Base-by-base conservation (phyloP, 2,113 vertebrate species). In the Zosterops borbonicus region DNA sequence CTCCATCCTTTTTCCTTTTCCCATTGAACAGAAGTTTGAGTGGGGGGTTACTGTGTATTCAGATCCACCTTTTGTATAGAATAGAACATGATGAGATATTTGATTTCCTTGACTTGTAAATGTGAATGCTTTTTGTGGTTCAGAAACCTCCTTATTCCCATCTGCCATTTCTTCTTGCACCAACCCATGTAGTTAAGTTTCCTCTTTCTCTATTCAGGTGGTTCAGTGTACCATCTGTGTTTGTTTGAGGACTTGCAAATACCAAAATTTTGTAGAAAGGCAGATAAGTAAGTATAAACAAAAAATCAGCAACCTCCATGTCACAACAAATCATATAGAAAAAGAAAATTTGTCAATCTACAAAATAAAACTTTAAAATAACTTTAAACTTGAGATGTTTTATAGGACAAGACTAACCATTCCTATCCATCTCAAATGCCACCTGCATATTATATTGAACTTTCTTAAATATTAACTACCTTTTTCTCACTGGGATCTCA, bases 281-380 rank as follows among this genome's bases (percentile, higher is more conserved):
- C 9, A 59, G 13, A 20, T 5, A 80, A 28, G 3, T 58, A 70
- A 78, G 58, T 33, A 76, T 4, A 56, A 75, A 68, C 6, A 39
- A 79, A 75, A 35, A 9, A 5, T 33, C 25, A 86, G 18, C 14
- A 52, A 42, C 1, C 0, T 2, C 5, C 5, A 14, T 23, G 3
- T 8, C 29, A 64, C 15, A 89, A 24, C 5, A 68, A 3, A 50
- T 46, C 1, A 1, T 7, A 15, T 0, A 86, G 19, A 27, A 83
- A 60, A 4, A 56, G 22, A 88, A 73, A 80, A 73, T 52, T 27
- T 35, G 24, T 3, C 28, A 44, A 49, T 24, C 13, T 9, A 44
- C 9, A 9, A 71, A 65, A 2, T 19, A 20, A 56, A 71, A 50
- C 2, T 59, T 33, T 27, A 20, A 39, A 62, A 17, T 62, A 50